Conservation (phyloP, 2,797 vertebrate genomes). For the Micrastur ruficollis region DNA sequence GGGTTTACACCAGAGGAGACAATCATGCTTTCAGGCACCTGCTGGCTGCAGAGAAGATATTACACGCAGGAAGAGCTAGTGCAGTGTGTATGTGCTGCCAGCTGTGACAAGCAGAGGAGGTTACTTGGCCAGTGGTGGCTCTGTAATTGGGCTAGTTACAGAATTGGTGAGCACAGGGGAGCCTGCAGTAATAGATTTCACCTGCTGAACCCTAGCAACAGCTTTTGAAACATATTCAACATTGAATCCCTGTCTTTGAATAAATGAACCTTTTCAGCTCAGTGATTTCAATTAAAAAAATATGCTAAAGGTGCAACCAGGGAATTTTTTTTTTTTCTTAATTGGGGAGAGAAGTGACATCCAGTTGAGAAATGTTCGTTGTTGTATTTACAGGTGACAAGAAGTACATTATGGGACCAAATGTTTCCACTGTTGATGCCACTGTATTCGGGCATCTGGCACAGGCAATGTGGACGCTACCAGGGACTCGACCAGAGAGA, state of each 20-base stretch:
- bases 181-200: background rate
- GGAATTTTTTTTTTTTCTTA: background rate
- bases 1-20: background rate
- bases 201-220: background rate
- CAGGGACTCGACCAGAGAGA: slow-evolving; percentile 91
- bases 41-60: background rate
- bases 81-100: background rate
- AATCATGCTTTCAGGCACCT: background rate
- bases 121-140: background rate
- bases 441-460: slow-evolving; percentile 95
- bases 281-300: background rate
- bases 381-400: slow-evolving; percentile 85
- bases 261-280: background rate
- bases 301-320: background rate
- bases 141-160: background rate
- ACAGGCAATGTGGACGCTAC: slow-evolving; percentile 97
- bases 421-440: slow-evolving; percentile 91
- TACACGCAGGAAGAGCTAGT: background rate
- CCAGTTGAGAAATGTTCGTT: background rate
- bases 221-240: background rate
- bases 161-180: background rate
- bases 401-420: slow-evolving; percentile 96
- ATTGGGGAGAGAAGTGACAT: background rate
- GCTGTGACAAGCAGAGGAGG: background rate
- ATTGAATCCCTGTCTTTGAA: background rate